A percentile compares a stretch with the other conserved stretches of the same genome.
Evolutionary conservation across 2,888 invertebrate genomes (phyloP).

Genomic region (Therioaphis trifolii): DNA sequence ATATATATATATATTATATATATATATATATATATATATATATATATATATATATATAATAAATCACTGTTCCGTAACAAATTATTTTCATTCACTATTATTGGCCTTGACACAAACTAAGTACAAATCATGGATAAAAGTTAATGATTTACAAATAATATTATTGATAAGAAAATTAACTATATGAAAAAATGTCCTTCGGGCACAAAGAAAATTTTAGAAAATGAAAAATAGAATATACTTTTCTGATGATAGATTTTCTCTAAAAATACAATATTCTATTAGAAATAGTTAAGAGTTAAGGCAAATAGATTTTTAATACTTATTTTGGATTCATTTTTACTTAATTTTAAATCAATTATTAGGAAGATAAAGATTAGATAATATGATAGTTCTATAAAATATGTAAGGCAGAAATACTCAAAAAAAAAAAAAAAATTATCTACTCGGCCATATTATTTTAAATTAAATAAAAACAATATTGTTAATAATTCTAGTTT

Average conservation of each 20-base stretch:
- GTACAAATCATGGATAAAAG: not conserved
- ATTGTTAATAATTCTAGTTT: too few species aligned
- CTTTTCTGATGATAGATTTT: not conserved
- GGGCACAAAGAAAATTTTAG: not conserved
- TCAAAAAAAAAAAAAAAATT: too few species aligned
- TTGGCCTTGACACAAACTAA: slow-evolving; percentile 58
- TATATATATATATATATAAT: not conserved
- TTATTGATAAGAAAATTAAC: slow-evolving; percentile 14
- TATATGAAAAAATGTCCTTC: slow-evolving; percentile 40
- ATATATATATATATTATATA: slow-evolving; percentile 1
- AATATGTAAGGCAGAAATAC: too few species aligned
- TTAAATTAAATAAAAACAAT: too few species aligned
- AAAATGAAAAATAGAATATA: slow-evolving; percentile 1
- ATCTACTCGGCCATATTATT: too few species aligned
- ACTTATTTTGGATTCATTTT: too few species aligned
- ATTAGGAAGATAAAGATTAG: too few species aligned
- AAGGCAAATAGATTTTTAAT: too few species aligned
- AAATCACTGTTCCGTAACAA: slow-evolving; percentile 36
- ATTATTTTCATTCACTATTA: slow-evolving; percentile 43
- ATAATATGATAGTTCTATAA: too few species aligned
- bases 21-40: slow-evolving; percentile 8
- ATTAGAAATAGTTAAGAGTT: too few species aligned
- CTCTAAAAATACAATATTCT: not conserved
- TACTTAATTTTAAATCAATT: too few species aligned
- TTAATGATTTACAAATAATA: slow-evolving; percentile 29